Percentiles rank a stretch among this genome's conserved stretches.
Conservation (phyloP, 2,888 invertebrate genomes). For the Siphlonurus alternatus region DNA sequence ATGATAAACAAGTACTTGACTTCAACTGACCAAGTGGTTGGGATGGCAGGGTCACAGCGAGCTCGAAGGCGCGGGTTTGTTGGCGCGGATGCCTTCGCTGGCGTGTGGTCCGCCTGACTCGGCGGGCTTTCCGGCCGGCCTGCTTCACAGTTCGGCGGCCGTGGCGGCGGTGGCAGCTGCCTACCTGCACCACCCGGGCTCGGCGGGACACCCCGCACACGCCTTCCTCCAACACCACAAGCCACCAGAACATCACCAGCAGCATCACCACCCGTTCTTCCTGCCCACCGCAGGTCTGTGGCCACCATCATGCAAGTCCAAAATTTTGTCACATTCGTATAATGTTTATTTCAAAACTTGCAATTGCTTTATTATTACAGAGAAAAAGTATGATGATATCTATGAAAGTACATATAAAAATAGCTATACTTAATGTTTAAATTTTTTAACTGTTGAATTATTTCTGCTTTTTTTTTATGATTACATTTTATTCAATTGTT, state of each 20-base stretch:
- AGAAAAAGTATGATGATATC: too few species aligned
- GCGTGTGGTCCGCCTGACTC: background rate
- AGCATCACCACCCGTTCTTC: constrained; percentile 19
- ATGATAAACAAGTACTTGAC: too few species aligned
- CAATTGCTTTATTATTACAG: too few species aligned
- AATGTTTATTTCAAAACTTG: too few species aligned
- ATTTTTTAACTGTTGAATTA: too few species aligned
- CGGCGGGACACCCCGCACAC: background rate
- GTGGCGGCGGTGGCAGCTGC: constrained; percentile 19
- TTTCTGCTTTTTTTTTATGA: too few species aligned
- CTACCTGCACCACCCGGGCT: constrained; percentile 18
- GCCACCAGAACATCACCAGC: constrained; percentile 19
- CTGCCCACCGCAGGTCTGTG: constrained; percentile 21
- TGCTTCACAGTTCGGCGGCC: background rate
- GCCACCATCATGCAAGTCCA: too few species aligned
- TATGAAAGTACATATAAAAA: too few species aligned
- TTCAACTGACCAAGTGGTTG: too few species aligned
- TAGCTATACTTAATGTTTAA: too few species aligned
- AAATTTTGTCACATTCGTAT: too few species aligned
- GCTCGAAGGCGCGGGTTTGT: background rate
- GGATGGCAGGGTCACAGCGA: background rate
- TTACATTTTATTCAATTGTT: too few species aligned
- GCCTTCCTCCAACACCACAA: constrained; percentile 36
- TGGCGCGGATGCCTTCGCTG: background rate
- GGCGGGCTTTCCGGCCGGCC: background rate